Conservation (phyloP, 2,888 invertebrate species). For the Hoplodrina blanda region DNA sequence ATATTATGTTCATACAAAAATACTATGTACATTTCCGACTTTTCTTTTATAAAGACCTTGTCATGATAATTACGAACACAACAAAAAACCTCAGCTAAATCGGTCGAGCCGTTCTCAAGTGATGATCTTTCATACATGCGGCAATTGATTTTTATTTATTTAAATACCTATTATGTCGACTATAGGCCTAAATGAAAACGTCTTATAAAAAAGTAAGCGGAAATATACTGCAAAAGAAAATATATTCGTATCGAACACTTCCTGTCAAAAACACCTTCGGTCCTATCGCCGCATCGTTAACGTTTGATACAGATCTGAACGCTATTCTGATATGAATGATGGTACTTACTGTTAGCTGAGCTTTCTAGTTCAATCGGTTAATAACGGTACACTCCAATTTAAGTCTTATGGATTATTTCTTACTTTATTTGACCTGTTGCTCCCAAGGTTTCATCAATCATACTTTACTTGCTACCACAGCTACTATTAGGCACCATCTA, state of each 20-base stretch:
- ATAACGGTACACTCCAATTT: constrained; percentile 49
- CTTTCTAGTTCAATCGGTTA: constrained; percentile 52
- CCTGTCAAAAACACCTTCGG: constrained; percentile 36
- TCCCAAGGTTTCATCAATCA: constrained; percentile 35
- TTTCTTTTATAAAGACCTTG: too few relatives aligned
- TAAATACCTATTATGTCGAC: too few relatives aligned
- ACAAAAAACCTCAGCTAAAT: too few relatives aligned
- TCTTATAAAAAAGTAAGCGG: background rate
- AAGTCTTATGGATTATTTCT: constrained; percentile 36
- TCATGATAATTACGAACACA: too few relatives aligned
- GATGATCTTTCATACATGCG: too few relatives aligned
- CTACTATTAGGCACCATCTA: background rate
- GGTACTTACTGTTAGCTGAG: constrained; percentile 42
- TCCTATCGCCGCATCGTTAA: constrained; percentile 40
- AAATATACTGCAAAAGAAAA: constrained; percentile 15
- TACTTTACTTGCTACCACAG: constrained; percentile 20
- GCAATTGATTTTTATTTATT: too few relatives aligned
- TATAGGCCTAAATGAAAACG: background rate
- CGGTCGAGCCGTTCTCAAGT: too few relatives aligned
- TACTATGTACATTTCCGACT: too few relatives aligned
- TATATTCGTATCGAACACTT: background rate
- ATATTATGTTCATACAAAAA: too few relatives aligned
- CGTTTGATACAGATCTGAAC: constrained; percentile 41
- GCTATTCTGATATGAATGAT: constrained; percentile 49
- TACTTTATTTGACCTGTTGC: constrained; percentile 29